Percentiles rank a stretch among this genome's conserved stretches.
Conservation (phyloP, 2,113 vertebrate genomes). For the Malurus cyaneus region DNA sequence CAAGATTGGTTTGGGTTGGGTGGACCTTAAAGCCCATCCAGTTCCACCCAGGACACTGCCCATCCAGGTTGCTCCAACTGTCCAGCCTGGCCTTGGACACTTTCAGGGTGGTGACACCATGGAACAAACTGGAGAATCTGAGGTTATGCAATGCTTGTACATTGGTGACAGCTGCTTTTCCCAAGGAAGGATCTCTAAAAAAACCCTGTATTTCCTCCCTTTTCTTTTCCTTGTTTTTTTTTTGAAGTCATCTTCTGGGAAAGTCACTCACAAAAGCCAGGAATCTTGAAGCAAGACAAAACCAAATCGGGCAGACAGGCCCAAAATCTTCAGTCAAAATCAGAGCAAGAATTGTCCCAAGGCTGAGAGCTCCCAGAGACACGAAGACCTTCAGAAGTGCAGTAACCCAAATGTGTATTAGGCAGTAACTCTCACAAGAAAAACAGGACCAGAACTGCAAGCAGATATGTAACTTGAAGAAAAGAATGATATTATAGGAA, state of each 20-base stretch:
- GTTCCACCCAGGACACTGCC: not conserved
- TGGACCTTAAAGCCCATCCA: not conserved
- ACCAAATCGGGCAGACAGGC: not conserved
- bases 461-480: not conserved
- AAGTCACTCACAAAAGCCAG: not conserved
- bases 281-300: not conserved
- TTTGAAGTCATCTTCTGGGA: not conserved
- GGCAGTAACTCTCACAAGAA: not conserved
- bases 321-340: not conserved
- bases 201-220: not conserved
- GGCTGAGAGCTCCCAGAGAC: not conserved
- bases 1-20: not conserved
- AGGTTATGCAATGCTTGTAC: fast-evolving
- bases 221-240: not conserved
- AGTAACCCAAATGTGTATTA: not conserved
- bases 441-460: not conserved
- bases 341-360: not conserved
- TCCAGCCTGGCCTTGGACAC: not conserved
- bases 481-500: not conserved
- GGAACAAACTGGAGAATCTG: fast-evolving
- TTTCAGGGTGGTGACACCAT: fast-evolving
- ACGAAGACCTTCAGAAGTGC: not conserved
- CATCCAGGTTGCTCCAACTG: not conserved
- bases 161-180: not conserved
- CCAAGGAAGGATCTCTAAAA: not conserved